Evolutionary conservation across 2,113 vertebrate species (phyloP).

Genomic region (Takifugu bimaculatus): DNA sequence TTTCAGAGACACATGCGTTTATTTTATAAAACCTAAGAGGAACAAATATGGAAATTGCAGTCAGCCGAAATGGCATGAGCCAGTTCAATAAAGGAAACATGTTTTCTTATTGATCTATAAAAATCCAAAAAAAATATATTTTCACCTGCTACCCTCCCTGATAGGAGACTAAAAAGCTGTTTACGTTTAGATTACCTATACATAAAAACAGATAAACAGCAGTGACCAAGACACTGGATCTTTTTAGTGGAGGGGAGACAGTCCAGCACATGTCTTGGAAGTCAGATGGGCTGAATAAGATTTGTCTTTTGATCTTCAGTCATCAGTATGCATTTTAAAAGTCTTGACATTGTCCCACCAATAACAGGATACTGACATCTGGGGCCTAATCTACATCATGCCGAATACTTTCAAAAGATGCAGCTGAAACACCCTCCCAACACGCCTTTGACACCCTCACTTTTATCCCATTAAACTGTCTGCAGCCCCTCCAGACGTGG

Average conservation of each 20-base stretch:
- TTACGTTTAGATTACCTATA: conserved; percentile 20
- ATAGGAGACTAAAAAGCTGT: conserved; percentile 28
- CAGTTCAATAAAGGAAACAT: neutral
- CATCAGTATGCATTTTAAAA: conserved; percentile 46
- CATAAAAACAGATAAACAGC: conserved; percentile 35
- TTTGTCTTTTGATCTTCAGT: conserved; percentile 51
- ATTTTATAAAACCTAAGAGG: too few species aligned
- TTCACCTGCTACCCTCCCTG: neutral
- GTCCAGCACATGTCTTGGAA: conserved; percentile 32
- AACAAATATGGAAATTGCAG: too few species aligned
- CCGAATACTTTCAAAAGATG: conserved; percentile 47
- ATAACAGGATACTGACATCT: conserved; percentile 52
- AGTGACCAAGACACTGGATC: neutral
- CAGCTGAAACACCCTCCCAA: conserved; percentile 43
- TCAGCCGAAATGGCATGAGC: too few species aligned
- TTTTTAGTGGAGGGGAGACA: conserved; percentile 24
- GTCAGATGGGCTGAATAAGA: conserved; percentile 54
- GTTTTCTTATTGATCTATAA: too few species aligned
- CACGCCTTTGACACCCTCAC: conserved; percentile 44
- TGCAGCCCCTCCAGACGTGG: conserved; percentile 24
- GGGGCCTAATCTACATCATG: conserved; percentile 19
- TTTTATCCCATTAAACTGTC: conserved; percentile 35
- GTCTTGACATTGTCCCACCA: conserved; percentile 62
- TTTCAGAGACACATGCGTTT: too few species aligned
- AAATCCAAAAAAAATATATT: too few species aligned